Conservation (phyloP, 2,113 vertebrate species). For the Cynopterus brachyotis region DNA sequence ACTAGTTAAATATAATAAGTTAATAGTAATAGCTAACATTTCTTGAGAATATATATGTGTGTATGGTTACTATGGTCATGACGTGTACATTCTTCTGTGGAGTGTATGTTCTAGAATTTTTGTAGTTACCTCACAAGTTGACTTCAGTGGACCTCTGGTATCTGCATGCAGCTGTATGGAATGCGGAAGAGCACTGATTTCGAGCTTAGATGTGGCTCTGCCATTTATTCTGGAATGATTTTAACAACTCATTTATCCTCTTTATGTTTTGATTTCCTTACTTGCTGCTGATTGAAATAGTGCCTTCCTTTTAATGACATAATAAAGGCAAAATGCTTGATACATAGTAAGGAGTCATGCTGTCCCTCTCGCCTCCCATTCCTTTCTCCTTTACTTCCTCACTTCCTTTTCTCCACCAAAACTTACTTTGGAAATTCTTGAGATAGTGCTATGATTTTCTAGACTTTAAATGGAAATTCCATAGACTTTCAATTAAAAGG, state of each 20-base stretch:
- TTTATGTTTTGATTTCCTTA: neutral
- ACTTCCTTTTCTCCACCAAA: neutral
- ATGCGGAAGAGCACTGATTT: fast-evolving
- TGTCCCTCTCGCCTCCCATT: neutral
- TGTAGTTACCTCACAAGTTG: neutral
- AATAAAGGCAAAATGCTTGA: neutral
- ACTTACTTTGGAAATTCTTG: neutral
- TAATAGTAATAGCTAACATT: neutral
- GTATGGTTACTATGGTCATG: neutral
- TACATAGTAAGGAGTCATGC: neutral
- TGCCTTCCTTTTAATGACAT: neutral
- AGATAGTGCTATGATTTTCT: neutral
- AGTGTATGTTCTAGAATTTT: neutral
- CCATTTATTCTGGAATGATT: neutral
- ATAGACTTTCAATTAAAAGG: neutral
- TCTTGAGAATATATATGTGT: neutral
- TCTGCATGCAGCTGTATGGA: neutral
- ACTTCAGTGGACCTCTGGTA: neutral
- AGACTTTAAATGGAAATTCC: neutral
- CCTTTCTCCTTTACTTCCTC: neutral
- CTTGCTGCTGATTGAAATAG: neutral
- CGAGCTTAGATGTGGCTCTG: neutral
- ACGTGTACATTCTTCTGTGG: neutral
- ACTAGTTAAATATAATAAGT: neutral
- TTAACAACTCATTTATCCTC: neutral